Conservation (phyloP, 1,140 invertebrate genomes). For the Trissolcus basalis region DNA sequence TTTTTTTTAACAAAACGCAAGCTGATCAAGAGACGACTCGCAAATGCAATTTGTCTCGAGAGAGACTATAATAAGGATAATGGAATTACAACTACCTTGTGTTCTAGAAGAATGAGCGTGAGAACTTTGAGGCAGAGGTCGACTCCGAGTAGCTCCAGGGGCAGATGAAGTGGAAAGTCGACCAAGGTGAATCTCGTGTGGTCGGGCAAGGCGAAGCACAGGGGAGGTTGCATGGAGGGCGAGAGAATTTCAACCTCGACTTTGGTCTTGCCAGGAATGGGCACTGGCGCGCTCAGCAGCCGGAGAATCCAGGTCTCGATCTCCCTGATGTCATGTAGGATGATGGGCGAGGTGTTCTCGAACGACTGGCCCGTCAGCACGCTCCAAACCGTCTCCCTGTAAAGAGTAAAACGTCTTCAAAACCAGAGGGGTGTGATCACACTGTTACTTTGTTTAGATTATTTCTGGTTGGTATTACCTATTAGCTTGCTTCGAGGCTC, state of each 20-base stretch:
- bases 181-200: conserved; percentile 96
- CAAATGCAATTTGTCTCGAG: neutral
- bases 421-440: conserved; percentile 52
- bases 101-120: conserved; percentile 96
- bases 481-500: conserved; percentile 88
- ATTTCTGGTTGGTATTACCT: conserved; percentile 79
- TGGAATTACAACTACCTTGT: conserved; percentile 86
- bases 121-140: conserved; percentile 98
- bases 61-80: conserved; percentile 2
- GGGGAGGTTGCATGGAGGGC: conserved; percentile 88
- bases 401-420: conserved; percentile 58
- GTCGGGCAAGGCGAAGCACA: conserved; percentile 97
- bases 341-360: conserved; percentile 88
- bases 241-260: conserved; percentile 96
- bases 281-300: conserved; percentile 96
- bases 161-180: conserved; percentile 98
- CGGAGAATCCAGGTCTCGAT: conserved; percentile 99
- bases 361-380: conserved; percentile 85
- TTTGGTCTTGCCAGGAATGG: conserved; percentile 96
- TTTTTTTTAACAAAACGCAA: too few species aligned
- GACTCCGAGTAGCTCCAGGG: conserved; percentile 96
- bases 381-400: conserved; percentile 95
- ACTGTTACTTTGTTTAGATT: conserved; percentile 38
- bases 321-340: conserved; percentile 96
- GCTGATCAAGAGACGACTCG: too few species aligned